These are phyloP conservation scores for Leptinotarsa tumamoca DNA, from an alignment of 2,888 invertebrate genomes.

Conservation along the genomic window DNA sequence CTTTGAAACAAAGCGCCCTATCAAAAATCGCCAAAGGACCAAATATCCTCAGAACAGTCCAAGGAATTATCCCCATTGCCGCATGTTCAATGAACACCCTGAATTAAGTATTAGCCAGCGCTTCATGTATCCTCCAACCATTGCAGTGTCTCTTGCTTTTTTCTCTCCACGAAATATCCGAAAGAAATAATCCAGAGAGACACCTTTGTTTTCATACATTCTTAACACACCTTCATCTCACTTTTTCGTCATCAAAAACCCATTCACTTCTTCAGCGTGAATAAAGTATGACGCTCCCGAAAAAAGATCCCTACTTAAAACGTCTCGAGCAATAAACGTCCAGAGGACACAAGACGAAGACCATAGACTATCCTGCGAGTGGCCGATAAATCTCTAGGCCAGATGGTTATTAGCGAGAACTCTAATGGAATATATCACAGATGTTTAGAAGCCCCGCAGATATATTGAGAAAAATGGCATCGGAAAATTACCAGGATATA, in stretches of 20 bases:
- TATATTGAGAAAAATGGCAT: conserved; percentile 67
- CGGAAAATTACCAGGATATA: conserved; percentile 66
- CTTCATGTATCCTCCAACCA: too few relatives aligned
- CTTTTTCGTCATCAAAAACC: background rate
- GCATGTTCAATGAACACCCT: too few relatives aligned
- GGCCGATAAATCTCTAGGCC: conserved; percentile 45
- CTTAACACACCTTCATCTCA: background rate
- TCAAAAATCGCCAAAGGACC: too few relatives aligned
- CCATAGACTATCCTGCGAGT: conserved; percentile 17
- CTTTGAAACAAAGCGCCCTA: too few relatives aligned
- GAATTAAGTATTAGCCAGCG: too few relatives aligned
- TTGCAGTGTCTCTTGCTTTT: too few relatives aligned
- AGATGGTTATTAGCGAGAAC: conserved; percentile 63
- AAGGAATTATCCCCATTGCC: too few relatives aligned
- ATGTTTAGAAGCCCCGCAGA: conserved; percentile 63
- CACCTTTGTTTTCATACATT: background rate
- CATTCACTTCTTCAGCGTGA: conserved; percentile 2
- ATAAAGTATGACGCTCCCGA: conserved; percentile 1
- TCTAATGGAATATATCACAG: conserved; percentile 65
- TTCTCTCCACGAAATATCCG: too few relatives aligned
- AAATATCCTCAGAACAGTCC: too few relatives aligned
- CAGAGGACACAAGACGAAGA: conserved; percentile 28
- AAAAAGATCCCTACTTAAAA: conserved; percentile 14
- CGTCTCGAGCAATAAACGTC: conserved; percentile 19
- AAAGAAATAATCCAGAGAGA: background rate